A percentile compares a stretch with the other conserved stretches of the same genome.
phyloP scores from a whole-genome alignment of 2,113 vertebrate genomes.

The Lethenteron camtschaticum region DNA sequence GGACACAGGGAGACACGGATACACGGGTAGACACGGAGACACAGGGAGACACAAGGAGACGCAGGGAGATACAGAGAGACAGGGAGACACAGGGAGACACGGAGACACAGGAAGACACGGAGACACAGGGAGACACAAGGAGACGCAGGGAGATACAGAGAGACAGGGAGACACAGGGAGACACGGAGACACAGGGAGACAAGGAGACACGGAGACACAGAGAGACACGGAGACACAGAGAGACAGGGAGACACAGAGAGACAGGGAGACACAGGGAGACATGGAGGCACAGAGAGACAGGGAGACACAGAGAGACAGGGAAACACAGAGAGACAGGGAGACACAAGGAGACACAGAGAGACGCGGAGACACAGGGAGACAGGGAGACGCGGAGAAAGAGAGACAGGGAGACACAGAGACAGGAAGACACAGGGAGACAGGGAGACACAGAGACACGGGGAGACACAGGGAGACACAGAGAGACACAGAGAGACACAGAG shows the following conservation, averaged over 20 bases:
- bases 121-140: background rate
- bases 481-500: too few relatives aligned
- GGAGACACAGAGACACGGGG: too few relatives aligned
- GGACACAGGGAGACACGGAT: too few relatives aligned
- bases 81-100: background rate
- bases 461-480: too few relatives aligned
- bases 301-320: background rate
- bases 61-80: background rate
- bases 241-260: background rate
- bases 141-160: background rate
- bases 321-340: background rate
- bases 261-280: background rate
- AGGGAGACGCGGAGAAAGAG: too few relatives aligned
- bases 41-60: background rate
- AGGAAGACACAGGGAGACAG: too few relatives aligned
- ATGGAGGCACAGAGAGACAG: background rate
- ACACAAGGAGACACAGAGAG: too few relatives aligned
- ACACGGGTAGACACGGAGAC: too few relatives aligned
- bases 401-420: too few relatives aligned
- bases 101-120: background rate
- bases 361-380: too few relatives aligned
- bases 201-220: background rate
- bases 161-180: background rate
- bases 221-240: background rate
- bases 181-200: background rate